These are phyloP conservation scores for Micromesistius poutassou DNA, from an alignment of 2,797 vertebrate species.

Conservation along the genomic window DNA sequence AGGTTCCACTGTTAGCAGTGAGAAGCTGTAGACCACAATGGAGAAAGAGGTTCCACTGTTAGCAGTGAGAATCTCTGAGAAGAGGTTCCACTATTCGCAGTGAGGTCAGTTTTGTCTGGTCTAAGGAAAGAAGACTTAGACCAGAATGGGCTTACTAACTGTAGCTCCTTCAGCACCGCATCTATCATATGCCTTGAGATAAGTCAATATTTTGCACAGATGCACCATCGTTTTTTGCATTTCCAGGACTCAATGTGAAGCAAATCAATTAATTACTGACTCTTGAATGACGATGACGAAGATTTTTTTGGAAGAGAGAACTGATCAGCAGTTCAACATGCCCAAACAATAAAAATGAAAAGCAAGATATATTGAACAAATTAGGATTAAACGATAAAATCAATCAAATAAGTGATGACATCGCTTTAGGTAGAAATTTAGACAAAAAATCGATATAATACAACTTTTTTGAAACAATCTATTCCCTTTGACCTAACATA, in stretches of 20 bases:
- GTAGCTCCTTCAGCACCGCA: neutral
- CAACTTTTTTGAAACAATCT: neutral
- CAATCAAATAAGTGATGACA: neutral
- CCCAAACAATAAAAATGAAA: neutral
- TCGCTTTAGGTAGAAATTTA: neutral
- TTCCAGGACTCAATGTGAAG: neutral
- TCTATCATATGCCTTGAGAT: neutral
- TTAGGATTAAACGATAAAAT: neutral
- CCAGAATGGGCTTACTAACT: neutral
- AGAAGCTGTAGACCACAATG: neutral
- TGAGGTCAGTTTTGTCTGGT: slow-evolving; percentile 32
- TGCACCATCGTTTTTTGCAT: neutral
- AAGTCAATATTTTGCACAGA: neutral
- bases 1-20: neutral
- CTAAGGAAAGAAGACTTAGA: slow-evolving; percentile 25
- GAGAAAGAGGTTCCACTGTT: neutral
- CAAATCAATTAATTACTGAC: slow-evolving; percentile 1
- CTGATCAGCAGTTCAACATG: neutral
- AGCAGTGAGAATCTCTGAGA: neutral
- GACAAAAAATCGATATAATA: neutral
- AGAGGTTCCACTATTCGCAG: slow-evolving; percentile 18
- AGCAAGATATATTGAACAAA: neutral
- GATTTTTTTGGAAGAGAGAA: neutral
- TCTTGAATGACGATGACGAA: neutral
- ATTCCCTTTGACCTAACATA: neutral